A percentile compares a stretch with the other conserved stretches of the same genome.
Evolutionary conservation across 2,797 vertebrate species (phyloP).

Genomic region (Danio tinwini): DNA sequence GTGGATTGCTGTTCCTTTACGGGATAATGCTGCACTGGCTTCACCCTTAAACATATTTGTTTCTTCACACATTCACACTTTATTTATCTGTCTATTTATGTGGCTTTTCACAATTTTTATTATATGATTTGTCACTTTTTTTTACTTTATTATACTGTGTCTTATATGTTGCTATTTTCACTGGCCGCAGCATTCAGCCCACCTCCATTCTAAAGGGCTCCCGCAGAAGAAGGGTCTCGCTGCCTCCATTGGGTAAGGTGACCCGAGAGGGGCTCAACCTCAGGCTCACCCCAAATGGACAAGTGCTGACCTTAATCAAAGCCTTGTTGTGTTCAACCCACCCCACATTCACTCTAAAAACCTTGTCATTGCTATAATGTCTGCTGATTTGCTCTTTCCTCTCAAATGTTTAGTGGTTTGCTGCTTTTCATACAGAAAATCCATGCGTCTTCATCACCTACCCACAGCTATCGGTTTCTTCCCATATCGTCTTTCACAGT

Average conservation of each 20-base stretch:
- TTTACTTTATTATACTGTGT: constrained; percentile 37
- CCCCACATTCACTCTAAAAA: constrained; percentile 9
- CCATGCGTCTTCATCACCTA: background rate
- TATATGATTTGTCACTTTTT: constrained; percentile 35
- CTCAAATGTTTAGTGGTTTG: constrained; percentile 24
- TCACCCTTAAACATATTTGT: constrained; percentile 17
- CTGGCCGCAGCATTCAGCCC: constrained; percentile 67
- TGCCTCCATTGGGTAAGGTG: constrained; percentile 67
- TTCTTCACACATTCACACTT: constrained; percentile 23
- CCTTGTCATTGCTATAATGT: constrained; percentile 20
- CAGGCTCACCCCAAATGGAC: constrained; percentile 49
- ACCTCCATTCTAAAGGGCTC: constrained; percentile 68
- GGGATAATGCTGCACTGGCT: background rate
- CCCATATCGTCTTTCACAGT: constrained; percentile 16
- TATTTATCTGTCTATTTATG: background rate
- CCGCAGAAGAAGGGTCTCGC: constrained; percentile 61
- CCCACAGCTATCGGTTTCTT: background rate
- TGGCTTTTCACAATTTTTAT: constrained; percentile 15
- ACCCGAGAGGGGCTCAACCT: constrained; percentile 29
- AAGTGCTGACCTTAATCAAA: constrained; percentile 47
- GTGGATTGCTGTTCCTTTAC: constrained; percentile 13
- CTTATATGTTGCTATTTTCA: constrained; percentile 68
- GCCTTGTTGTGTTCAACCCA: constrained; percentile 1
- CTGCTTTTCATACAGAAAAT: constrained; percentile 2
- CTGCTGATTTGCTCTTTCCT: constrained; percentile 23